These are phyloP conservation scores for Cinclus mexicanus DNA, from an alignment of 2,113 vertebrate genomes.

Conservation along the genomic window DNA sequence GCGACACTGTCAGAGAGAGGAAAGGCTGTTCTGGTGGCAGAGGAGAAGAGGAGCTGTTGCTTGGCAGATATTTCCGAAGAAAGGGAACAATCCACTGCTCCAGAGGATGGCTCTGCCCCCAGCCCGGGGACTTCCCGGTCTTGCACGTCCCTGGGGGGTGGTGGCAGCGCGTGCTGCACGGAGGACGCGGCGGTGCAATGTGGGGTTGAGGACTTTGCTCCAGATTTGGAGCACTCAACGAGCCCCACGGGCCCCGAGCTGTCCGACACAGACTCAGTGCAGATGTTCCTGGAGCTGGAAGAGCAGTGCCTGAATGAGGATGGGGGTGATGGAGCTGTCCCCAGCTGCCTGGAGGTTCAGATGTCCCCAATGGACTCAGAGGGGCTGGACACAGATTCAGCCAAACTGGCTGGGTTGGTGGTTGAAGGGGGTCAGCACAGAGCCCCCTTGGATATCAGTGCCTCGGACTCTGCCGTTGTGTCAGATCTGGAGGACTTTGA, in stretches of 20 bases:
- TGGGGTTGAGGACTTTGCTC: slow-evolving; percentile 28
- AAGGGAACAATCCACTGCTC: slow-evolving; percentile 40
- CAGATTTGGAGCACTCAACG: background rate
- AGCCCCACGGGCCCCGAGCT: slow-evolving; percentile 16
- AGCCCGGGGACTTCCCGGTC: background rate
- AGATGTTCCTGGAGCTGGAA: slow-evolving; percentile 94
- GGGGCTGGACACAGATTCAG: slow-evolving; percentile 15
- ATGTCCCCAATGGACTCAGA: background rate
- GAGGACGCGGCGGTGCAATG: background rate
- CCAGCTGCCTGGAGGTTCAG: slow-evolving; percentile 48
- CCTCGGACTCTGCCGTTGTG: slow-evolving; percentile 54
- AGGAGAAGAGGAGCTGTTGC: slow-evolving; percentile 65
- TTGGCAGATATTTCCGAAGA: slow-evolving; percentile 71
- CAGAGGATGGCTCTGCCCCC: background rate
- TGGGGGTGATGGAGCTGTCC: background rate
- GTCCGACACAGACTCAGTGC: slow-evolving; percentile 88
- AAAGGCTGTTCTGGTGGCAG: slow-evolving; percentile 72
- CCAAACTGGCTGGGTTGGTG: background rate
- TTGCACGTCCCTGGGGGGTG: background rate
- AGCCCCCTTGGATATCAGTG: slow-evolving; percentile 29
- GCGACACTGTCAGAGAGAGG: slow-evolving; percentile 79
- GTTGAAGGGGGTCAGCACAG: slow-evolving; percentile 1
- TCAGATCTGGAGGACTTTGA: slow-evolving; percentile 65
- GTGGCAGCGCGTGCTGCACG: background rate
- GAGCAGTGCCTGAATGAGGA: slow-evolving; percentile 85